phyloP scores from a whole-genome alignment of 2,113 vertebrate species.

The Pseudorasbora parva region DNA sequence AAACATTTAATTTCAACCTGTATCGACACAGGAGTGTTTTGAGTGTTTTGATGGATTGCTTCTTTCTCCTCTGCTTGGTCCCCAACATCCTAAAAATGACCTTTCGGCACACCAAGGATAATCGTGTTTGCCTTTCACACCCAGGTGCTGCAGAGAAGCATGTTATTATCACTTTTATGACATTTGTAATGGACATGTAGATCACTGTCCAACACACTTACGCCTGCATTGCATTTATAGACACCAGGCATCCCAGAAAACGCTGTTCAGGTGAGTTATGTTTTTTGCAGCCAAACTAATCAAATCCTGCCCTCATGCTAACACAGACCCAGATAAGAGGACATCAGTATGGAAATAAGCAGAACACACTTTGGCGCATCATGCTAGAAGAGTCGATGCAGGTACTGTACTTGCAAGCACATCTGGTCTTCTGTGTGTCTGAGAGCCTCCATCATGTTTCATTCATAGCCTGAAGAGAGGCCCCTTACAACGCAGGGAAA shows the following conservation, averaged over 20 bases:
- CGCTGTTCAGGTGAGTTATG: neutral
- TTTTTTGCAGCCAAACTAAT: conserved; percentile 21
- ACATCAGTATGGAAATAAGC: conserved; percentile 17
- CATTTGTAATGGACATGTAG: conserved; percentile 72
- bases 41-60: neutral
- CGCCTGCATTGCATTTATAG: conserved; percentile 63
- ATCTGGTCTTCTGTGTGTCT: conserved; percentile 6
- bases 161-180: conserved; percentile 70
- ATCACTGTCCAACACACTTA: conserved; percentile 67
- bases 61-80: neutral
- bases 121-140: conserved; percentile 44
- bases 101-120: neutral
- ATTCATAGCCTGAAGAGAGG: conserved; percentile 22
- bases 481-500: conserved; percentile 2
- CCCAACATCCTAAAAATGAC: neutral
- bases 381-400: conserved; percentile 10
- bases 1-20: too few species aligned
- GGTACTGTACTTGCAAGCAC: conserved; percentile 2
- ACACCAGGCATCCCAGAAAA: conserved; percentile 61
- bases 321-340: conserved; percentile 1
- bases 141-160: conserved; percentile 60
- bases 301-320: neutral
- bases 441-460: conserved; percentile 35
- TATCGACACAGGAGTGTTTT: neutral
- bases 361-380: neutral